Conservation (phyloP, 2,113 vertebrate species). For the Dromas ardeola region DNA sequence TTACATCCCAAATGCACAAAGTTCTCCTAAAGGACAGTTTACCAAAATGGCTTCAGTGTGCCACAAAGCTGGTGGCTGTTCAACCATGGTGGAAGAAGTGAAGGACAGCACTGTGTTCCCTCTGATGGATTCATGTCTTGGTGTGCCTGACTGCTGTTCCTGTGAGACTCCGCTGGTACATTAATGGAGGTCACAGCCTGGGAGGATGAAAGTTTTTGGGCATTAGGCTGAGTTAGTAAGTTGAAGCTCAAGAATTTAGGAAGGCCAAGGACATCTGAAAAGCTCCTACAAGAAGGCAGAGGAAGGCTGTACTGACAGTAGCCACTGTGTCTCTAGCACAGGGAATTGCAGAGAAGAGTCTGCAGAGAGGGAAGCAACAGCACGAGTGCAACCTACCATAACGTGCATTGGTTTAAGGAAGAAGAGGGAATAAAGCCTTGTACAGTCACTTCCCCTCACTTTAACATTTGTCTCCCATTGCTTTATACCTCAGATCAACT, state of each 20-base stretch:
- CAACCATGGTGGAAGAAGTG: neutral
- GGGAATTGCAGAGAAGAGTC: neutral
- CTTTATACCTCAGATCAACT: neutral
- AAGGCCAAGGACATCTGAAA: neutral
- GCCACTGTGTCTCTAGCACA: neutral
- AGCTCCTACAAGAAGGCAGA: neutral
- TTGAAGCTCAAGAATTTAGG: neutral
- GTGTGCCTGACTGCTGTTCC: neutral
- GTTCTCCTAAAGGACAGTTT: neutral
- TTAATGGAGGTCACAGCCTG: neutral
- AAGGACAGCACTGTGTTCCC: neutral
- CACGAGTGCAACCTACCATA: neutral
- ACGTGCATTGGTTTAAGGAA: neutral
- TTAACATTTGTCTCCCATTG: neutral
- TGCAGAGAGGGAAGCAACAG: neutral
- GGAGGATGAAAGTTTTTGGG: neutral
- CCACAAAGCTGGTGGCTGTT: neutral
- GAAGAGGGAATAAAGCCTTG: neutral
- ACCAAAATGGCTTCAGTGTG: neutral
- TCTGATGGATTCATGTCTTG: accelerated
- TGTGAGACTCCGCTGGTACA: neutral
- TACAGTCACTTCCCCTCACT: neutral
- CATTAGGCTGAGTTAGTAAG: neutral
- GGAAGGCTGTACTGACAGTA: neutral
- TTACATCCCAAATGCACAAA: neutral